Base-by-base conservation (phyloP, 2,113 vertebrate genomes). In the Oriolus oriolus region DNA sequence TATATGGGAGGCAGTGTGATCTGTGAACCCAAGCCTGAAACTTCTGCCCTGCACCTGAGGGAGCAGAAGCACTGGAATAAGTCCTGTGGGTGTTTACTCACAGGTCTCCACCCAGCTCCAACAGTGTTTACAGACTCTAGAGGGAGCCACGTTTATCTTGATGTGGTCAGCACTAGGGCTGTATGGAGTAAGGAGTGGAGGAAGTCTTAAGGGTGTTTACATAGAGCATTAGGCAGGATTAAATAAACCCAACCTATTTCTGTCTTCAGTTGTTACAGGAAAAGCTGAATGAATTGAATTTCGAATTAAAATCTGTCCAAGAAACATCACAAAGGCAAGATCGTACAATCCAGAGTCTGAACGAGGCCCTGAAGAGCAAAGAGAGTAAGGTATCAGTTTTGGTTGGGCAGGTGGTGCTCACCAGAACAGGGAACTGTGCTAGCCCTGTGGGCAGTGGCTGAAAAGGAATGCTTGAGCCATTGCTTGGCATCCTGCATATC, bases 231-330 rank as follows among this genome's bases (percentile, higher is more conserved):
- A 60, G 49, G 57, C 35, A 77, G 74, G 60, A 76, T 69, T 83
- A 70, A 77, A 52, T 57, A 56, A 91, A 73, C 33, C 1, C 15
- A 47, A 57, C 53, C 21, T 93, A 61, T 86, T 97, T 95, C 59
- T 91, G 64, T 56, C 77, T 94, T 86, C 92, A 99, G 99, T 97
- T 98, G 97, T 98, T 99, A 90, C 99, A 99, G 98, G 97, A 98
- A 91, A 99, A 97, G 93, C 96, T 99, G 42, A 93, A 93, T 45
- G 98, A 99, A 84, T 96, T 99, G 98, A 98, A 98, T 96, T 92
- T 94, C 68, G 98, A 99, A 74, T 95, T 99, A 35, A 97, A 97
- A 33, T 96, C 97, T 30, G 95, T 95, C 50, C 98, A 96, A 85
- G 98, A 99, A 74, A 97, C 97, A 37, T 98, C 98, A 1, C 98